These are phyloP conservation scores for Miichthys miiuy DNA, from an alignment of 2,797 vertebrate species.

Conservation along the genomic window DNA sequence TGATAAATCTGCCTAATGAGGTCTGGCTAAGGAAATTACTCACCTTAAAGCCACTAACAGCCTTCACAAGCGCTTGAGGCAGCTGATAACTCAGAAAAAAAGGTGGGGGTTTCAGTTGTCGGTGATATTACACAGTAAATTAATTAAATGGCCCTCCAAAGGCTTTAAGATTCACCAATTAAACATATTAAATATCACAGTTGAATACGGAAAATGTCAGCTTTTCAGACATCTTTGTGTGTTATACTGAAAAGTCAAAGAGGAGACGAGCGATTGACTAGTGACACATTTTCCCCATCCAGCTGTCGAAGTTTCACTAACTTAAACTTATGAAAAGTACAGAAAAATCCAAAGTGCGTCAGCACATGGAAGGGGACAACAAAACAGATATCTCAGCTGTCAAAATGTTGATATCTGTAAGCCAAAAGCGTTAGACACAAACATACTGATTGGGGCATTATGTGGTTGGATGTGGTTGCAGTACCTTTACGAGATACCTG, in stretches of 20 bases:
- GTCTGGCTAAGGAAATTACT: slow-evolving; percentile 59
- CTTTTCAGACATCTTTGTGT: slow-evolving; percentile 12
- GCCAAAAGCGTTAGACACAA: slow-evolving; percentile 17
- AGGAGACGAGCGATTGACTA: slow-evolving; percentile 2
- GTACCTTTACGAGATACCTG: slow-evolving; percentile 13
- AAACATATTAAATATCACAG: slow-evolving; percentile 50
- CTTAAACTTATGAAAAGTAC: slow-evolving; percentile 16
- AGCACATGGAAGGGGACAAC: neutral
- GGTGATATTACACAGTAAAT: slow-evolving; percentile 54
- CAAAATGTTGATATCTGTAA: slow-evolving; percentile 19
- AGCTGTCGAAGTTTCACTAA: slow-evolving; percentile 38
- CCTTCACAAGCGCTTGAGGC: slow-evolving; percentile 37
- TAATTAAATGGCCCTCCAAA: slow-evolving; percentile 32
- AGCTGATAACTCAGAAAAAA: slow-evolving; percentile 42
- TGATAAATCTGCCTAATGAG: slow-evolving; percentile 71
- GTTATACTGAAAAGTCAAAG: slow-evolving; percentile 12
- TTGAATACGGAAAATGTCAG: slow-evolving; percentile 53
- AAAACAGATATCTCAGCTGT: slow-evolving; percentile 29
- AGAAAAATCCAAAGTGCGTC: neutral
- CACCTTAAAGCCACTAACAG: slow-evolving; percentile 62
- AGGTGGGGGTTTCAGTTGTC: slow-evolving; percentile 28
- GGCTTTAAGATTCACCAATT: slow-evolving; percentile 46
- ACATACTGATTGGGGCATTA: slow-evolving; percentile 7
- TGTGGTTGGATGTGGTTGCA: slow-evolving; percentile 24
- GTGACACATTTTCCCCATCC: slow-evolving; percentile 13